Evolutionary conservation across 2,888 invertebrate species (phyloP).

Genomic region (Lepidonotus clava): DNA sequence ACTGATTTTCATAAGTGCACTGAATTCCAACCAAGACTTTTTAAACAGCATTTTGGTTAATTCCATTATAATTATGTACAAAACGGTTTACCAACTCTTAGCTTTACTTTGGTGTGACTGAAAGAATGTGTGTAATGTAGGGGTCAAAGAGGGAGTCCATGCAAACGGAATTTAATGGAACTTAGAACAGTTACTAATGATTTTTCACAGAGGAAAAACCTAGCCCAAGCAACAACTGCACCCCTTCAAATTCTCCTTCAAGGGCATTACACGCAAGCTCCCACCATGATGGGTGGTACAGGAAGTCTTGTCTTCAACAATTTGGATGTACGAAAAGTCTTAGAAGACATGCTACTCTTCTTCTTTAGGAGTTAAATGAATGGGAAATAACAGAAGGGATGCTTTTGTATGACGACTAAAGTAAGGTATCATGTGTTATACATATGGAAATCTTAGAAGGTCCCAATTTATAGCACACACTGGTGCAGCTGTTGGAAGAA

Average conservation of each 20-base stretch:
- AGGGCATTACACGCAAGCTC: constrained; percentile 34
- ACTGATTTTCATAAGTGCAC: too few species aligned
- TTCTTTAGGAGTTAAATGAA: not conserved
- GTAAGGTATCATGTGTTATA: not conserved
- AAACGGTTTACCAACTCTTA: too few species aligned
- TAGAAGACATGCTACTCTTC: not conserved
- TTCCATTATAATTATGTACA: too few species aligned
- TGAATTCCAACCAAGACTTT: too few species aligned
- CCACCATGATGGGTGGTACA: not conserved
- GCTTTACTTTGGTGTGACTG: not conserved
- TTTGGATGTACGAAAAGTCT: not conserved
- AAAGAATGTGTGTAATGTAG: not conserved
- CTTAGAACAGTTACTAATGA: constrained; percentile 25
- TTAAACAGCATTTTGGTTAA: too few species aligned
- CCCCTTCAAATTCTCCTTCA: constrained; percentile 48
- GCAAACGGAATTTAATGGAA: constrained; percentile 30
- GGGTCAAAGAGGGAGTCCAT: constrained; percentile 1
- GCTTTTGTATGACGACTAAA: constrained; percentile 12
- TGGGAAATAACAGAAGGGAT: constrained; percentile 20
- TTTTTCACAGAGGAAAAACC: constrained; percentile 36
- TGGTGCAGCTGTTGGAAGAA: constrained; percentile 41
- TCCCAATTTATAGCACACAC: constrained; percentile 6
- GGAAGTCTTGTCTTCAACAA: not conserved
- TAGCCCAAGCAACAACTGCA: constrained; percentile 52
- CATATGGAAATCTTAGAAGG: not conserved